Evolutionary conservation across 2,797 vertebrate species (phyloP).

Genomic region (Rhadinocentrus ornatus): DNA sequence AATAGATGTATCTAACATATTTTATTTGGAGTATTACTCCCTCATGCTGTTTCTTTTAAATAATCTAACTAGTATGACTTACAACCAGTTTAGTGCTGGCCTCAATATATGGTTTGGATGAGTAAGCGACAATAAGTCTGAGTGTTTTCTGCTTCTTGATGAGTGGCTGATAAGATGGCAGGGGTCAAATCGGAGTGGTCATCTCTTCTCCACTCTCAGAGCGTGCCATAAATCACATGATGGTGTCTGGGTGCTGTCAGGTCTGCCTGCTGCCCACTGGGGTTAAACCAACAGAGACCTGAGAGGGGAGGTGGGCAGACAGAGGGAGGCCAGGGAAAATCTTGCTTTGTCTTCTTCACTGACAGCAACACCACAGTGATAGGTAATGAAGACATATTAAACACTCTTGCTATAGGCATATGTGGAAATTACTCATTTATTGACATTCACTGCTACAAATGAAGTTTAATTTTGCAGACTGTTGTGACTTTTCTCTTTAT

Average conservation of each 20-base stretch:
- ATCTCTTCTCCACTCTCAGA: slow-evolving; percentile 69
- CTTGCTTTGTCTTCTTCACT: slow-evolving; percentile 70
- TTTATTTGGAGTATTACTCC: slow-evolving; percentile 1
- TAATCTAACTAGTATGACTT: slow-evolving; percentile 2
- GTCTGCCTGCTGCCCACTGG: slow-evolving; percentile 75
- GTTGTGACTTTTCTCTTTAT: background rate
- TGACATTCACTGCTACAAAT: slow-evolving; percentile 2
- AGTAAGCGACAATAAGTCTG: slow-evolving; percentile 58
- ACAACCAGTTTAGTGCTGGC: background rate
- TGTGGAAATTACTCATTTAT: slow-evolving; percentile 18
- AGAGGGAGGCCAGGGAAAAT: slow-evolving; percentile 68
- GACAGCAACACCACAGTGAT: slow-evolving; percentile 58
- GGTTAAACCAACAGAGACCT: slow-evolving; percentile 84
- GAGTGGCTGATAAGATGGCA: slow-evolving; percentile 71
- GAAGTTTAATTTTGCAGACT: slow-evolving; percentile 12
- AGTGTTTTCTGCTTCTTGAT: slow-evolving; percentile 70
- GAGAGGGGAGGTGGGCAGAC: slow-evolving; percentile 70
- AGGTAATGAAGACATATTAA: slow-evolving; percentile 41
- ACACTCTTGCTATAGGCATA: slow-evolving; percentile 31
- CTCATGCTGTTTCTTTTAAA: background rate
- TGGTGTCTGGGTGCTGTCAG: slow-evolving; percentile 76
- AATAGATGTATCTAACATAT: background rate
- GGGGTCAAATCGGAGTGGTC: slow-evolving; percentile 78
- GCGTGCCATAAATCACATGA: slow-evolving; percentile 77
- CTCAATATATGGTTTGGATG: slow-evolving; percentile 27